Conservation (phyloP, 2,113 vertebrate species). For the Motacilla tschutschensis region DNA sequence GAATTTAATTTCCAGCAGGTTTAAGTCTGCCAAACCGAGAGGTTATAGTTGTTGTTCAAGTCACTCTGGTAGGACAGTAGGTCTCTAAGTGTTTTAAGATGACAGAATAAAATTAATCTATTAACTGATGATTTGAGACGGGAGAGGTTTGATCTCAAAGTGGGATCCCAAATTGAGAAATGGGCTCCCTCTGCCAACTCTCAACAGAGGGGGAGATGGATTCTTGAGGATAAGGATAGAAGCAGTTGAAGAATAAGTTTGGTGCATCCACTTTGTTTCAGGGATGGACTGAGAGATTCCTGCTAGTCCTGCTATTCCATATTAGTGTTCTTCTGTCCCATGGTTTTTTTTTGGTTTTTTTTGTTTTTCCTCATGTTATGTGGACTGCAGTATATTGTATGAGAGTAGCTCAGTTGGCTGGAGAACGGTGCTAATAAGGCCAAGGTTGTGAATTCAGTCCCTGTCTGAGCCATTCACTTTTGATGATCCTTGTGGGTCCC, state of each 20-base stretch:
- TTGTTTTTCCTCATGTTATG: accelerated
- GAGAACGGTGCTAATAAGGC: neutral
- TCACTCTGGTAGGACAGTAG: neutral
- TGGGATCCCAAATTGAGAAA: neutral
- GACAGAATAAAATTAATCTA: neutral
- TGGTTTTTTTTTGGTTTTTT: too few relatives aligned
- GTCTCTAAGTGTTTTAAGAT: neutral
- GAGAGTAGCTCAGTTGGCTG: neutral
- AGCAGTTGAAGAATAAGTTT: neutral
- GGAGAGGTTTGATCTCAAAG: neutral
- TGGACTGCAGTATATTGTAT: neutral
- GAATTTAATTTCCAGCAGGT: neutral
- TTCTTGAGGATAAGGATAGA: neutral
- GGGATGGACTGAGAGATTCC: neutral
- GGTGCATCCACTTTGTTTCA: neutral
- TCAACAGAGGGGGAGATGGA: neutral
- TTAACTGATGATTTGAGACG: neutral
- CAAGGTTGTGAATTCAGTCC: neutral
- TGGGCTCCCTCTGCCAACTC: neutral
- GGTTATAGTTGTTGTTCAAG: neutral
- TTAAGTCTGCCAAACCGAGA: neutral
- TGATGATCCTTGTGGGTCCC: neutral
- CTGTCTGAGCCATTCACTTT: neutral
- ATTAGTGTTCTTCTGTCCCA: neutral
- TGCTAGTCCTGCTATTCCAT: neutral